Conservation (phyloP, 2,888 invertebrate genomes). For the Sinohyriopsis cumingii region DNA sequence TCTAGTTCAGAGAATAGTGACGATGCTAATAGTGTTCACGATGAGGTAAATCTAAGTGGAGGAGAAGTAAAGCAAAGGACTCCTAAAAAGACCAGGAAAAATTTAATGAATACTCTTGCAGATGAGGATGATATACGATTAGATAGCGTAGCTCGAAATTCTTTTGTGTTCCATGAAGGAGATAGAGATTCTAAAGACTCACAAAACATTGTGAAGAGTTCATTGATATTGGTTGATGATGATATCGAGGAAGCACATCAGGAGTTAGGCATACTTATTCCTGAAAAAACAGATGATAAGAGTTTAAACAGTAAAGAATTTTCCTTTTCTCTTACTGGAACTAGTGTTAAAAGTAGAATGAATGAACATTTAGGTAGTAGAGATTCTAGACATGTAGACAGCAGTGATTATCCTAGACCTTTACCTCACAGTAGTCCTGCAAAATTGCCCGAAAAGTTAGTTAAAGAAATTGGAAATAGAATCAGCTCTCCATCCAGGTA, state of each 20-base stretch:
- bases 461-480: slow-evolving; percentile 61
- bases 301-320: slow-evolving; percentile 32
- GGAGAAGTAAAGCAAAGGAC: slow-evolving; percentile 49
- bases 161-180: slow-evolving; percentile 49
- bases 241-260: slow-evolving; percentile 51
- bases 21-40: slow-evolving; percentile 50
- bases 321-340: slow-evolving; percentile 20
- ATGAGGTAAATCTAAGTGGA: slow-evolving; percentile 47
- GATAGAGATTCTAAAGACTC: slow-evolving; percentile 50
- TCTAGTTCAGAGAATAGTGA: slow-evolving; percentile 85
- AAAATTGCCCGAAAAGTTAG: slow-evolving; percentile 59
- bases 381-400: slow-evolving; percentile 9
- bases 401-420: slow-evolving; percentile 18
- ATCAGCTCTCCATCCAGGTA: slow-evolving; percentile 56
- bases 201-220: slow-evolving; percentile 37
- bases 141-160: slow-evolving; percentile 59
- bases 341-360: slow-evolving; percentile 13
- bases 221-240: slow-evolving; percentile 59
- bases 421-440: slow-evolving; percentile 52
- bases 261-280: slow-evolving; percentile 33
- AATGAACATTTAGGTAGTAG: slow-evolving; percentile 15
- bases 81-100: slow-evolving; percentile 40
- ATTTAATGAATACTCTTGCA: slow-evolving; percentile 53
- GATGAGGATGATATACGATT: slow-evolving; percentile 60
- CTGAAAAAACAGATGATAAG: slow-evolving; percentile 37